Percentiles rank a stretch among this genome's conserved stretches.
Evolutionary conservation across 2,113 vertebrate species (phyloP).

Genomic region (Corythornis madagascariensis): DNA sequence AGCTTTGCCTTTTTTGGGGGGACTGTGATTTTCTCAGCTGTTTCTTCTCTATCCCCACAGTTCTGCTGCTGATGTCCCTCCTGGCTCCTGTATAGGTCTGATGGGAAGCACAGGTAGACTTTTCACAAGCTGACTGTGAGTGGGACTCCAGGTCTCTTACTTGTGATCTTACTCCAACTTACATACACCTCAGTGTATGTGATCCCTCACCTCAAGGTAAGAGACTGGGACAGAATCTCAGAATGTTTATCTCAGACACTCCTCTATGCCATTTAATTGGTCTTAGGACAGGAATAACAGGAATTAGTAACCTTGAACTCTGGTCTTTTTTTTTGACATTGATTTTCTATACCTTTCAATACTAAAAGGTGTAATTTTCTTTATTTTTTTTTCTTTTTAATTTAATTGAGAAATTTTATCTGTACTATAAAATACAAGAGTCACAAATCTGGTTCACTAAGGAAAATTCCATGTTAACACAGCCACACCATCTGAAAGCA

Average conservation of each 20-base stretch:
- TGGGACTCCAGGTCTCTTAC: background rate
- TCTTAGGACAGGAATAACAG: background rate
- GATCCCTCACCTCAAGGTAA: background rate
- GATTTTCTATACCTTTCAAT: background rate
- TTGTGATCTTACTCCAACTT: background rate
- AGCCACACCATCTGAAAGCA: background rate
- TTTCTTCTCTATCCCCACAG: background rate
- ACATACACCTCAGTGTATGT: rapidly evolving
- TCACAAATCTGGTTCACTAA: background rate
- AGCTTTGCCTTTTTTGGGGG: background rate
- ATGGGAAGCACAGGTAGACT: background rate
- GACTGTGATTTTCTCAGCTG: background rate
- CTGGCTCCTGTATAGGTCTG: background rate
- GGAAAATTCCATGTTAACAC: background rate
- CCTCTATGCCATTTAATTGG: background rate
- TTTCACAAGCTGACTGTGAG: background rate
- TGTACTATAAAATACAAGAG: background rate
- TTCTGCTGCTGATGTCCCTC: background rate
- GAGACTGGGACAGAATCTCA: background rate
- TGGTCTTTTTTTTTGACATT: background rate
- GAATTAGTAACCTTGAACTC: background rate
- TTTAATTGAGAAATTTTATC: background rate
- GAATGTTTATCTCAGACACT: background rate
- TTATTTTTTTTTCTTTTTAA: background rate
- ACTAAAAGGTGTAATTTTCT: background rate